Evolutionary conservation across 2,113 vertebrate genomes (phyloP).

Genomic region (Syngnathus typhle): DNA sequence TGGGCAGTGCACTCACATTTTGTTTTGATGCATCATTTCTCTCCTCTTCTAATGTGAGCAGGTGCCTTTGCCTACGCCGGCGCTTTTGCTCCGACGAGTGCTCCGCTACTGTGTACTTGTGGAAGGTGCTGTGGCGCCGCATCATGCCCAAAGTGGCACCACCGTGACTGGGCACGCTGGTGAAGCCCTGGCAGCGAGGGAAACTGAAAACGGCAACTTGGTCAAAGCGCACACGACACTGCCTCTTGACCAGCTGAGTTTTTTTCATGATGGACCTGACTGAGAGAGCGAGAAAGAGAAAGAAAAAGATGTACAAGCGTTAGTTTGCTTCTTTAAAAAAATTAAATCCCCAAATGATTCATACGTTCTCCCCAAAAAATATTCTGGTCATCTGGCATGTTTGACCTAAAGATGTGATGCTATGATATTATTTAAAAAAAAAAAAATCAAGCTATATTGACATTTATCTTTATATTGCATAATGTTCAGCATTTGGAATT

Average conservation of each 20-base stretch:
- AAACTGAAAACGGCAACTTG: conserved; percentile 86
- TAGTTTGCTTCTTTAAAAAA: background rate
- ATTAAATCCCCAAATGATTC: background rate
- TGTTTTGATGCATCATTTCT: conserved; percentile 67
- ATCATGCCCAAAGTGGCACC: conserved; percentile 89
- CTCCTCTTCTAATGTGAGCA: conserved; percentile 74
- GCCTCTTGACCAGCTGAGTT: conserved; percentile 58
- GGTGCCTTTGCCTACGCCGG: conserved; percentile 68
- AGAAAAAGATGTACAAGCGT: background rate
- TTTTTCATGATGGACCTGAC: conserved; percentile 82
- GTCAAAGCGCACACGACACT: conserved; percentile 75
- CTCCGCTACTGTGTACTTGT: conserved; percentile 78
- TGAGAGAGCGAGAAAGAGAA: conserved; percentile 38
- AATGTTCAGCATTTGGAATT: too few species aligned
- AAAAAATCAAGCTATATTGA: too few species aligned
- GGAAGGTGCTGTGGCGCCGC: conserved; percentile 70
- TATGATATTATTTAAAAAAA: too few species aligned
- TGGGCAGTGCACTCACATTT: conserved; percentile 64
- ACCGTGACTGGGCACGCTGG: conserved; percentile 82
- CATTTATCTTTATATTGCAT: too few species aligned
- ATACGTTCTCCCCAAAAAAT: too few species aligned
- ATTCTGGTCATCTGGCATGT: too few species aligned
- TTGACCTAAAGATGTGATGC: too few species aligned
- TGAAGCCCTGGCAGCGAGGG: conserved; percentile 89
- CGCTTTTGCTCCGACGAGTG: conserved; percentile 74